Conservation (phyloP, 2,888 invertebrate genomes). For the Lagria hirta region DNA sequence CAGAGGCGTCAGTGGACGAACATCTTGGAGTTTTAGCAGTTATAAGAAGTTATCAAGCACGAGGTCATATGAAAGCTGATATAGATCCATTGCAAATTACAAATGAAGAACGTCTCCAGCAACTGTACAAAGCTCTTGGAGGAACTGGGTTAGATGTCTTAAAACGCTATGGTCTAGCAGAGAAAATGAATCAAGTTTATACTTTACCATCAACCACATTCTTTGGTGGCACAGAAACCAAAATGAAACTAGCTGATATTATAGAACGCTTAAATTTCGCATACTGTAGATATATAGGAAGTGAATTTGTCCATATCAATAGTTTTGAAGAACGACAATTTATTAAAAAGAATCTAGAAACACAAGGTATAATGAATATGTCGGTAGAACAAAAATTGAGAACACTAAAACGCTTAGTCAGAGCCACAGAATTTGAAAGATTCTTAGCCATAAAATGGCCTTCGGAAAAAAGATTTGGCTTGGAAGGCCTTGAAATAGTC, state of each 20-base stretch:
- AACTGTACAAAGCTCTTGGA: not conserved
- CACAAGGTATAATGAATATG: constrained; percentile 62
- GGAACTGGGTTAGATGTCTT: constrained; percentile 4
- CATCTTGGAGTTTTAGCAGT: constrained; percentile 14
- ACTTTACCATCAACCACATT: constrained; percentile 8
- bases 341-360: constrained; percentile 69
- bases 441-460: constrained; percentile 79
- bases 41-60: constrained; percentile 15
- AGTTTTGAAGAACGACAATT: constrained; percentile 69
- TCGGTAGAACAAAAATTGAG: constrained; percentile 64
- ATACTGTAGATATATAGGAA: constrained; percentile 72
- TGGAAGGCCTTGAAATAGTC: constrained; percentile 72
- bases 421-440: constrained; percentile 73
- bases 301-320: constrained; percentile 77
- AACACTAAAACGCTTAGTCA: constrained; percentile 67
- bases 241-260: constrained; percentile 64
- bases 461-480: constrained; percentile 77
- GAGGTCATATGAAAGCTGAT: constrained; percentile 14
- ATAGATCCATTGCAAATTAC: constrained; percentile 9
- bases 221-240: constrained; percentile 7
- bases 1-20: not conserved
- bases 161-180: not conserved
- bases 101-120: not conserved
- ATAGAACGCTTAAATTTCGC: constrained; percentile 64
- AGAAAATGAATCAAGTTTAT: constrained; percentile 9